Conservation (phyloP, 2,113 vertebrate genomes). For the Caretta caretta region DNA sequence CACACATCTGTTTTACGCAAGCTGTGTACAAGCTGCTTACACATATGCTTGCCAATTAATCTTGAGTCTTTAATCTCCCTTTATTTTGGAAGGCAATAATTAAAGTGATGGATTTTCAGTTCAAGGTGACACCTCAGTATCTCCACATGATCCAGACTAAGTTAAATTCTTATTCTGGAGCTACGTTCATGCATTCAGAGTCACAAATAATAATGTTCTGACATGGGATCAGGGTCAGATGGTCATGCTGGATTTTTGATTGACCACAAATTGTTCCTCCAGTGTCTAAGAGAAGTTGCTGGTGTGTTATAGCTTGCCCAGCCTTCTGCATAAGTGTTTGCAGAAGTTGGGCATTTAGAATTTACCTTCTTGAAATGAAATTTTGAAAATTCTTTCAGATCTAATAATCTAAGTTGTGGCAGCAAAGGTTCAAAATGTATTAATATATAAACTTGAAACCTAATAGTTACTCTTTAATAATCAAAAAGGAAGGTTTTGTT, state of each 20-base stretch:
- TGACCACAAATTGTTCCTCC: accelerated
- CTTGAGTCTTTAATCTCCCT: neutral
- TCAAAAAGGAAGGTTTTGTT: neutral
- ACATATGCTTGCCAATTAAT: neutral
- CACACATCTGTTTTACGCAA: accelerated
- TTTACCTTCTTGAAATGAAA: accelerated
- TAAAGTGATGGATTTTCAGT: accelerated
- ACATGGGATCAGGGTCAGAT: neutral
- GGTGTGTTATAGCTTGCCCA: neutral
- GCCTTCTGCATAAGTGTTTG: neutral
- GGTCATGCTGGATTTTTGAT: neutral
- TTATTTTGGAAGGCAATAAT: neutral
- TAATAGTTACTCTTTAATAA: neutral
- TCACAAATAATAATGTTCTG: accelerated
- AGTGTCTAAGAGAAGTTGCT: accelerated
- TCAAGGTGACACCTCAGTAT: neutral
- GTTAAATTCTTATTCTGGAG: neutral
- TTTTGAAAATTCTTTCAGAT: neutral
- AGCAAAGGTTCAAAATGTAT: neutral
- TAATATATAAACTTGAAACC: neutral
- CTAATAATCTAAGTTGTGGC: accelerated
- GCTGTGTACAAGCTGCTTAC: neutral
- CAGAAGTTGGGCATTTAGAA: accelerated
- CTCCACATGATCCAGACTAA: accelerated
- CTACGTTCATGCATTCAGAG: accelerated